These are phyloP conservation scores for Crambe crambe DNA, from an alignment of 37 sponge, comb jelly and placozoan species.

Conservation along the genomic window DNA sequence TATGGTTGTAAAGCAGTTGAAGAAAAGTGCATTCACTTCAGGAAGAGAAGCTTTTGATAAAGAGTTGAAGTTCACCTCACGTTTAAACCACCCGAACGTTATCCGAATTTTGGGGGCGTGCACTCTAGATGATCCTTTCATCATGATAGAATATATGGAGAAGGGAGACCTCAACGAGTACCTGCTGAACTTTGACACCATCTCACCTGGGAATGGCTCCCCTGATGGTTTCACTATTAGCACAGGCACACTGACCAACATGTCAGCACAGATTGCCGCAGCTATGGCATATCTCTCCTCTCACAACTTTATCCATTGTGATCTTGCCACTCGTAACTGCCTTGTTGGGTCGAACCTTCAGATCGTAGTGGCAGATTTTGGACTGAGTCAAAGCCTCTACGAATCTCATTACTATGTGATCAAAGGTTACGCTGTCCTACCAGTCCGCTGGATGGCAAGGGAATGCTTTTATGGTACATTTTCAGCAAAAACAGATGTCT, in stretches of 20 bases:
- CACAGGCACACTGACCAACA: slow-evolving; percentile 34
- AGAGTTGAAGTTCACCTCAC: slow-evolving; percentile 59
- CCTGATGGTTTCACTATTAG: neutral
- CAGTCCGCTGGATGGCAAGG: slow-evolving; percentile 76
- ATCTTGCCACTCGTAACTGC: slow-evolving; percentile 76
- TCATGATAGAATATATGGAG: slow-evolving; percentile 77
- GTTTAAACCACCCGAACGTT: slow-evolving; percentile 59
- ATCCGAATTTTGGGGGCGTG: slow-evolving; percentile 63
- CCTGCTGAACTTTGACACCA: slow-evolving; percentile 36
- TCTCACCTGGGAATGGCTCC: neutral
- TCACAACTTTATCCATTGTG: slow-evolving; percentile 64
- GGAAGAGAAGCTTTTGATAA: slow-evolving; percentile 46
- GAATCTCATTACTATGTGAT: slow-evolving; percentile 64
- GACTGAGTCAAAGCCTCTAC: slow-evolving; percentile 71
- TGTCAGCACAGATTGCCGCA: slow-evolving; percentile 68
- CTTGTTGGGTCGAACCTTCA: slow-evolving; percentile 58
- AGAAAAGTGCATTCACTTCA: neutral
- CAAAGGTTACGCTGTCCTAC: slow-evolving; percentile 47
- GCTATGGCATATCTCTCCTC: slow-evolving; percentile 79
- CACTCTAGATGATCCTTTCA: slow-evolving; percentile 30
- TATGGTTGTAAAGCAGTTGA: slow-evolving; percentile 62
- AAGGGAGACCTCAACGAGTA: slow-evolving; percentile 73
- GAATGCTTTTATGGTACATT: slow-evolving; percentile 80
- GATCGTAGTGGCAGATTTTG: slow-evolving; percentile 75
- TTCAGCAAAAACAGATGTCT: slow-evolving; percentile 75